Conservation (phyloP, 2,113 vertebrate species). For the Ciconia stormi region DNA sequence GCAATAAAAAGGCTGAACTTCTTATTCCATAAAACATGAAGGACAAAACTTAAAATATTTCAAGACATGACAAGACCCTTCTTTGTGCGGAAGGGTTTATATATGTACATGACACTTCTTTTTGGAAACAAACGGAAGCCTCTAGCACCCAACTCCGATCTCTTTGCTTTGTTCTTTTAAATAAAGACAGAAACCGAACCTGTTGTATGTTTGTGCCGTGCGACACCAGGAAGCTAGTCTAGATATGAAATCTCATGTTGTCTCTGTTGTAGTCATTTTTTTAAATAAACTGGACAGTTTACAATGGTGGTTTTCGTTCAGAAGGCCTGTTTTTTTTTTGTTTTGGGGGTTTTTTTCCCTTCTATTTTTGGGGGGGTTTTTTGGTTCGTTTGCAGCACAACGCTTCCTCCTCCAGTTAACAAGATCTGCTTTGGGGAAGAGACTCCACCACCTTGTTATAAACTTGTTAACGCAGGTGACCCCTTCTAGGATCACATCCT, state of each 20-base stretch:
- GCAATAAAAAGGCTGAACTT: conserved; percentile 90
- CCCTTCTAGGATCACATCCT: conserved; percentile 70
- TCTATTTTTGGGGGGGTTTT: neutral
- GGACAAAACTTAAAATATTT: conserved; percentile 85
- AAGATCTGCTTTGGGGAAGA: conserved; percentile 60
- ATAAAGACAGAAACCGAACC: conserved; percentile 71
- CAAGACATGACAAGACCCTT: conserved; percentile 82
- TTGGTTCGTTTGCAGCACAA: conserved; percentile 42
- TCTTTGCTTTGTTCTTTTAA: conserved; percentile 81
- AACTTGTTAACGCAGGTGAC: conserved; percentile 58
- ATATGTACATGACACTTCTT: conserved; percentile 86
- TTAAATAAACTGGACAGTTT: conserved; percentile 89
- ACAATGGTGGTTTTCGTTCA: conserved; percentile 83
- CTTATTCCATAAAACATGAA: conserved; percentile 93
- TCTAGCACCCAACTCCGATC: conserved; percentile 76
- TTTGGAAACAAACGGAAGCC: conserved; percentile 76
- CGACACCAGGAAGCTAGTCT: conserved; percentile 81
- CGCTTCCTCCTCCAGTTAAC: conserved; percentile 57
- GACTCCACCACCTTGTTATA: conserved; percentile 60
- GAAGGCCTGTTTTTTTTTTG: conserved; percentile 54
- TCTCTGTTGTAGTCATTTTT: conserved; percentile 85
- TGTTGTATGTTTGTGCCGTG: conserved; percentile 79
- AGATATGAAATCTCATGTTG: conserved; percentile 83
- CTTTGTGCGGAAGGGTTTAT: conserved; percentile 84
- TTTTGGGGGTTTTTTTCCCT: neutral